phyloP scores from a whole-genome alignment of 2,888 invertebrate genomes.

The Gastrophysa polygoni region DNA sequence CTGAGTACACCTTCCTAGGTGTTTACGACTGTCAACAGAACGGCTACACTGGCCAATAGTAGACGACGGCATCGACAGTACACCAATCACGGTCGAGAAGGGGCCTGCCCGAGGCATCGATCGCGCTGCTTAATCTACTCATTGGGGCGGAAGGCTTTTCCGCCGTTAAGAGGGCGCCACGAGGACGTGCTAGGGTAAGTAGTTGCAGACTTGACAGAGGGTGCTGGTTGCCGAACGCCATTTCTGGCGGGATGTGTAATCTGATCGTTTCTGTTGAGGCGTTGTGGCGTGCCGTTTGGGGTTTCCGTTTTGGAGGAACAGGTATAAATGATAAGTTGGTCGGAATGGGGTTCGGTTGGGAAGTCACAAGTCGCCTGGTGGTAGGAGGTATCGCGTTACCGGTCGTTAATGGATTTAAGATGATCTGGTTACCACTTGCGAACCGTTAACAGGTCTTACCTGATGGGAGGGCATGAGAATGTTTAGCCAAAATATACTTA shows the following conservation, averaged over 20 bases:
- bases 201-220: constrained; percentile 40
- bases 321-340: constrained; percentile 4
- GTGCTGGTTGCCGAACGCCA: constrained; percentile 38
- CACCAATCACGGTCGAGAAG: constrained; percentile 37
- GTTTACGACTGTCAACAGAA: constrained; percentile 53
- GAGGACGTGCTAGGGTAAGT: constrained; percentile 37
- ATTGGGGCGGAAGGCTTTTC: constrained; percentile 56
- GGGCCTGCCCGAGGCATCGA: constrained; percentile 48
- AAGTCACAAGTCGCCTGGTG: constrained; percentile 5
- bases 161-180: constrained; percentile 57
- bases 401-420: neutral
- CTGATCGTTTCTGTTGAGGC: constrained; percentile 29
- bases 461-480: no score
- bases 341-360: neutral
- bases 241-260: constrained; percentile 21
- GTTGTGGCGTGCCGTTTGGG: constrained; percentile 6
- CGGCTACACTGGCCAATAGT: constrained; percentile 38
- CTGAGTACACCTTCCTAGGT: constrained; percentile 54
- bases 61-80: constrained; percentile 6
- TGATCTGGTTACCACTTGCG: neutral
- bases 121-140: constrained; percentile 49
- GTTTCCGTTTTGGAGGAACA: neutral
- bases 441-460: neutral
- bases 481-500: no score
- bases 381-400: constrained; percentile 8